These are phyloP conservation scores for Gandaritis pyraliata DNA, from an alignment of 2,888 invertebrate genomes.

Conservation along the genomic window DNA sequence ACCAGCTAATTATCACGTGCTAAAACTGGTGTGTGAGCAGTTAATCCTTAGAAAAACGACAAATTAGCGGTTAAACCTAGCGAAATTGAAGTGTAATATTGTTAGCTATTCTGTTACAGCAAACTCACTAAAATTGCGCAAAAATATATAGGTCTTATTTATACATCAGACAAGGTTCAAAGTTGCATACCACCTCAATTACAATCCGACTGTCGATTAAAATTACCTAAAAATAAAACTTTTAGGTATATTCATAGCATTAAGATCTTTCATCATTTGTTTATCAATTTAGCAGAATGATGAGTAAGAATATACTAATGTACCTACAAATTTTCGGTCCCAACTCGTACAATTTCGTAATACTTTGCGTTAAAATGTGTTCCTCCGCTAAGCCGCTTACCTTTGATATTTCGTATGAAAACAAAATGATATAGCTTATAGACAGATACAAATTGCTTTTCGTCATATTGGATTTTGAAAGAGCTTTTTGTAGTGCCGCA, in stretches of 20 bases:
- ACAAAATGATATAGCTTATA: conserved; percentile 39
- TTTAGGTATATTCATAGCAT: no score
- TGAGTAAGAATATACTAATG: conserved; percentile 3
- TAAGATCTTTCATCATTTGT: background rate
- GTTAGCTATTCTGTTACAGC: no score
- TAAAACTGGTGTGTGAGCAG: conserved; percentile 5
- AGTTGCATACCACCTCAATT: no score
- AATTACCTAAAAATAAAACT: no score
- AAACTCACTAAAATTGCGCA: no score
- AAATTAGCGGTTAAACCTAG: no score
- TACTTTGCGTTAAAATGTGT: conserved; percentile 37
- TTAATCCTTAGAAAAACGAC: background rate
- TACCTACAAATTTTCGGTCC: conserved; percentile 23
- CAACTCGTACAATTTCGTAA: conserved; percentile 23
- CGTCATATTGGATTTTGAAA: conserved; percentile 41
- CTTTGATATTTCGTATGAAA: conserved; percentile 43
- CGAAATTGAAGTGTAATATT: no score
- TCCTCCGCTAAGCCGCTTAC: conserved; percentile 41
- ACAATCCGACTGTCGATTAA: no score
- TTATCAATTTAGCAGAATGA: conserved; percentile 4
- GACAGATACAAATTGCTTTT: conserved; percentile 45
- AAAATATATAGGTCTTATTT: no score
- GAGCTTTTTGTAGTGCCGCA: conserved; percentile 37
- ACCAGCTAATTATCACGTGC: conserved; percentile 6
- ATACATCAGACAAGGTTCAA: no score